A percentile compares a stretch with the other conserved stretches of the same genome.
Conservation (phyloP, 2,888 invertebrate genomes). For the Ceramica pisi region DNA sequence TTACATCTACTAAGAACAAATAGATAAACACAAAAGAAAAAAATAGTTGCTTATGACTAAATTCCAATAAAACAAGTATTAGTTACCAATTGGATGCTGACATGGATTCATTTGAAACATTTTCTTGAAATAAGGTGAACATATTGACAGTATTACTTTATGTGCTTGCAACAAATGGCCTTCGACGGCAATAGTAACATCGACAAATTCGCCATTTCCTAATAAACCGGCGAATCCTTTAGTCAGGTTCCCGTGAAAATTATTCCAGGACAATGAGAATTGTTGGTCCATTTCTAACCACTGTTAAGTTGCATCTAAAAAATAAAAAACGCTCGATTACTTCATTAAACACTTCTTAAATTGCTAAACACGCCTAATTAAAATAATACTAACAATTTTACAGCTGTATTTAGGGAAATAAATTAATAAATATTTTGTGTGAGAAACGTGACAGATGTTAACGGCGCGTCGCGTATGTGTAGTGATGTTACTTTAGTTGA, state of each 20-base stretch:
- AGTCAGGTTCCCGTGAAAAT: slow-evolving; percentile 93
- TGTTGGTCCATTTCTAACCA: slow-evolving; percentile 91
- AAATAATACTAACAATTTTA: slow-evolving; percentile 67
- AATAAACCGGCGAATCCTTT: slow-evolving; percentile 92
- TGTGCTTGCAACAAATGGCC: slow-evolving; percentile 93
- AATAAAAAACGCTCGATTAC: slow-evolving; percentile 31
- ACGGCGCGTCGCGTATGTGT: slow-evolving; percentile 72
- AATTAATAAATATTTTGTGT: slow-evolving; percentile 72
- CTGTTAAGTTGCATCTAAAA: slow-evolving; percentile 78
- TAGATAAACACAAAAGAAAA: not conserved
- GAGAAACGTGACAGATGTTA: slow-evolving; percentile 73
- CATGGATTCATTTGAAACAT: slow-evolving; percentile 92
- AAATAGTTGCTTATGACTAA: slow-evolving; percentile 26
- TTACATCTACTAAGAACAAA: slow-evolving; percentile 3
- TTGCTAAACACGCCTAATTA: not conserved
- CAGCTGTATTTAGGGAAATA: slow-evolving; percentile 58
- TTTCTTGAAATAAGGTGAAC: slow-evolving; percentile 93
- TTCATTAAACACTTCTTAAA: slow-evolving; percentile 9
- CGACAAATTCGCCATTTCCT: slow-evolving; percentile 91
- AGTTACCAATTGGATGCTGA: slow-evolving; percentile 92
- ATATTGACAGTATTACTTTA: slow-evolving; percentile 93
- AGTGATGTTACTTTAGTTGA: slow-evolving; percentile 53
- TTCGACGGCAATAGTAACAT: slow-evolving; percentile 92
- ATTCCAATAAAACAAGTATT: slow-evolving; percentile 36
- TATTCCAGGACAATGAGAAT: slow-evolving; percentile 94